phyloP scores from a whole-genome alignment of 2,113 vertebrate species.

The Hippocampus barbouri region DNA sequence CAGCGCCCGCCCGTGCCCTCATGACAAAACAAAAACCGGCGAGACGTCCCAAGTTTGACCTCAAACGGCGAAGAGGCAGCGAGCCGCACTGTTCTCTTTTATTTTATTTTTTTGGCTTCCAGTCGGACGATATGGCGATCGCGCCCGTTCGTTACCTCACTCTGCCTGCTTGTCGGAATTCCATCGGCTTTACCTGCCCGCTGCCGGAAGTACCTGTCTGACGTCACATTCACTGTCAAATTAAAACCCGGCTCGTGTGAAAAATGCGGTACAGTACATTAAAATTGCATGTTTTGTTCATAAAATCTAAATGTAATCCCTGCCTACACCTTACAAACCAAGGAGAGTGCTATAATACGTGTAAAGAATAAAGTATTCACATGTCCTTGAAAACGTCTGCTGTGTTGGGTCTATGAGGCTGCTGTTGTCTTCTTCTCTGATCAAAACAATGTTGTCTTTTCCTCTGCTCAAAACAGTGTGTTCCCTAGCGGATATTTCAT shows the following conservation, averaged over 20 bases:
- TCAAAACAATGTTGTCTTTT: too few species aligned
- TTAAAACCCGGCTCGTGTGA: neutral
- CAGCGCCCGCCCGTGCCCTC: neutral
- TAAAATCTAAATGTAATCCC: too few species aligned
- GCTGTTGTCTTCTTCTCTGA: too few species aligned
- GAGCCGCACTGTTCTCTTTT: neutral
- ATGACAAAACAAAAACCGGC: neutral
- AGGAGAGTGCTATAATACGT: too few species aligned
- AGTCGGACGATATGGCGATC: neutral
- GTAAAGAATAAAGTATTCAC: too few species aligned
- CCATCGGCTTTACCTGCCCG: neutral
- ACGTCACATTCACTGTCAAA: neutral
- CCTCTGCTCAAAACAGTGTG: too few species aligned
- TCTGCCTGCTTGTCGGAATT: rapidly evolving
- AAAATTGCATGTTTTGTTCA: too few species aligned
- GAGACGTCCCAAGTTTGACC: neutral
- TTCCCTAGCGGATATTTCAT: too few species aligned
- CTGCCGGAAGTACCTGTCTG: neutral
- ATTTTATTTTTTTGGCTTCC: neutral
- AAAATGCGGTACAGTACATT: neutral
- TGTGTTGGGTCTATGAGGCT: too few species aligned
- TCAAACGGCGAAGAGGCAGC: neutral
- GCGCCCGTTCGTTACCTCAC: neutral
- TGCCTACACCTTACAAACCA: too few species aligned
- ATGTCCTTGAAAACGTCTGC: too few species aligned